These are phyloP conservation scores for Dryoscopus gambensis DNA, from an alignment of 2,113 vertebrate genomes.

Conservation along the genomic window DNA sequence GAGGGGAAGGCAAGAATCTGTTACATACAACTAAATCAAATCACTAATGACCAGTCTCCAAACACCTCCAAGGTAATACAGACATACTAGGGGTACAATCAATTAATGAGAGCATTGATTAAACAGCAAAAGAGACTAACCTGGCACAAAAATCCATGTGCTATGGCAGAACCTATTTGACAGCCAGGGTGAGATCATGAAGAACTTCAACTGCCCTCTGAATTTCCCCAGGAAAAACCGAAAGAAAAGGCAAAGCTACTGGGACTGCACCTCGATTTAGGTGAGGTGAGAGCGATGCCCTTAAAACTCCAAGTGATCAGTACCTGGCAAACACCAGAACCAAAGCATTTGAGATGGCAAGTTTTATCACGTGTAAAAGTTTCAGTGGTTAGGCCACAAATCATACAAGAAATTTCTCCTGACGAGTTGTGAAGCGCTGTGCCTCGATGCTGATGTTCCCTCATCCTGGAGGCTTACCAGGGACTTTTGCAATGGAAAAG, in stretches of 20 bases:
- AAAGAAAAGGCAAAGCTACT: background rate
- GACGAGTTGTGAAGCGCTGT: fast-evolving
- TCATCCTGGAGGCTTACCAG: background rate
- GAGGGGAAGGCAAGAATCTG: background rate
- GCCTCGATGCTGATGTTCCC: fast-evolving
- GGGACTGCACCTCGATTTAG: background rate
- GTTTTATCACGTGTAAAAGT: background rate
- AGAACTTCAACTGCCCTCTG: background rate
- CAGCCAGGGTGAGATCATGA: background rate
- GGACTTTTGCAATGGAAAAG: background rate
- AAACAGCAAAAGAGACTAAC: background rate
- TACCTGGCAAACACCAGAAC: background rate
- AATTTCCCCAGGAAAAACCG: background rate
- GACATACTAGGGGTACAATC: background rate
- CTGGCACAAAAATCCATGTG: background rate
- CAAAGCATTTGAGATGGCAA: background rate
- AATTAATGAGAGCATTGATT: background rate
- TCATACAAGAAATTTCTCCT: background rate
- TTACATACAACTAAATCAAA: background rate
- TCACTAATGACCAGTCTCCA: background rate
- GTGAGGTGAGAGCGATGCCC: background rate
- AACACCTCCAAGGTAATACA: background rate
- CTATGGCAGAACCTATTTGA: background rate
- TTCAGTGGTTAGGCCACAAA: background rate
- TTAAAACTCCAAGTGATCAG: background rate